phyloP scores from a whole-genome alignment of 2,113 vertebrate species.

The Corydoras maculifer region DNA sequence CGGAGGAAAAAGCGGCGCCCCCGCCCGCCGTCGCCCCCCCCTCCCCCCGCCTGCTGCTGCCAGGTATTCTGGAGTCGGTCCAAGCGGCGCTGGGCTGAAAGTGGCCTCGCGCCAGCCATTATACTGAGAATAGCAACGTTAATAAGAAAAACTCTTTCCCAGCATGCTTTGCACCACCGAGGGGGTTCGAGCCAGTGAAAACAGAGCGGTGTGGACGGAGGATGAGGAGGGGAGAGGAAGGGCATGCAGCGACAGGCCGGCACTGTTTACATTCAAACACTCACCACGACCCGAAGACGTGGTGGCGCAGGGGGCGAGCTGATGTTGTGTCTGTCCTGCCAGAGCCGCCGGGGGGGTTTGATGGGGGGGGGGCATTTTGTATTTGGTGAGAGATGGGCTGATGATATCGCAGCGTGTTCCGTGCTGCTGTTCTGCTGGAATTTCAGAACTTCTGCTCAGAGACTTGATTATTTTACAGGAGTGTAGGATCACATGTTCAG shows the following conservation, averaged over 20 bases:
- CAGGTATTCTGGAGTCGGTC: conserved; percentile 40
- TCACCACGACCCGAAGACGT: conserved; percentile 20
- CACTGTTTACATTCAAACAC: conserved; percentile 41
- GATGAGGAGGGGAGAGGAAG: not conserved
- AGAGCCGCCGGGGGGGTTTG: conserved; percentile 9
- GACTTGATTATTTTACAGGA: too few relatives aligned
- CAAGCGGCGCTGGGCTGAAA: conserved; percentile 38
- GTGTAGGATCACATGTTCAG: too few relatives aligned
- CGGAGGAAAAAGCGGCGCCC: too few relatives aligned
- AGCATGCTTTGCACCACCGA: conserved; percentile 60
- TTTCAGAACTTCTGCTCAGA: too few relatives aligned
- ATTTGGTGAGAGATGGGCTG: conserved; percentile 13
- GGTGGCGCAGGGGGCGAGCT: not conserved
- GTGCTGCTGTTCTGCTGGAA: not conserved
- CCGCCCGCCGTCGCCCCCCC: too few relatives aligned
- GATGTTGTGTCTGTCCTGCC: conserved; percentile 22
- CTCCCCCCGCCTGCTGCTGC: conserved; percentile 2
- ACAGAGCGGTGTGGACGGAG: conserved; percentile 35
- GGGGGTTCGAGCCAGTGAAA: conserved; percentile 56
- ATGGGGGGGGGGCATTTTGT: conserved; percentile 17
- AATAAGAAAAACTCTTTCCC: conserved; percentile 57
- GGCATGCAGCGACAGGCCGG: conserved; percentile 42
- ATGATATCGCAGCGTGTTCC: conserved; percentile 15
- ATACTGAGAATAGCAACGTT: conserved; percentile 66
- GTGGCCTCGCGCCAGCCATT: conserved; percentile 57